Evolutionary conservation across 2,888 invertebrate genomes (phyloP).

Genomic region (Protophormia terraenovae): DNA sequence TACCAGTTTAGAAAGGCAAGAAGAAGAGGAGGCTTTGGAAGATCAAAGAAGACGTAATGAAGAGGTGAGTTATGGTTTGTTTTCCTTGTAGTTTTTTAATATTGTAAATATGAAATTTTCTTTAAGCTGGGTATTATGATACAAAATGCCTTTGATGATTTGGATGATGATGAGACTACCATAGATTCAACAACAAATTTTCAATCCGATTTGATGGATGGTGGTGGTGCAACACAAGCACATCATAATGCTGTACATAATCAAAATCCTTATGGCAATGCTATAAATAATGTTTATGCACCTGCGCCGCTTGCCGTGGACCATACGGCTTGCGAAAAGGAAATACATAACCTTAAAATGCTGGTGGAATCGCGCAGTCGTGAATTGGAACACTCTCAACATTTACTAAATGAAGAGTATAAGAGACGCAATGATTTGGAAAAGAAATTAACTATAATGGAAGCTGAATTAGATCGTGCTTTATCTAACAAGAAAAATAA

Average conservation of each 20-base stretch:
- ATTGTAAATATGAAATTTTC: neutral
- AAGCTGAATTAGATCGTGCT: conserved; percentile 85
- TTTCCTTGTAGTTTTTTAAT: conserved; percentile 21
- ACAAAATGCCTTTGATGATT: conserved; percentile 86
- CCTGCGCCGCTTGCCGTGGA: neutral
- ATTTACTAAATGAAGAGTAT: conserved; percentile 75
- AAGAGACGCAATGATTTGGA: conserved; percentile 81
- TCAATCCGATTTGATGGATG: conserved; percentile 71
- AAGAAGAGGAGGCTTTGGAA: conserved; percentile 87
- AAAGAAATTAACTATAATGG: conserved; percentile 83
- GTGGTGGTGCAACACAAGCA: conserved; percentile 15
- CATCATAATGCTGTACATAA: conserved; percentile 23
- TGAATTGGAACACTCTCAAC: conserved; percentile 81
- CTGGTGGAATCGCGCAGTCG: conserved; percentile 82
- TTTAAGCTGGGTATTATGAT: conserved; percentile 85
- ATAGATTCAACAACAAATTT: conserved; percentile 83
- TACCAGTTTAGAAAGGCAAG: conserved; percentile 85
- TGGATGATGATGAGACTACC: conserved; percentile 86
- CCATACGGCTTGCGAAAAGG: conserved; percentile 61
- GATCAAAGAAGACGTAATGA: conserved; percentile 86
- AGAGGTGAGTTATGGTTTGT: conserved; percentile 84
- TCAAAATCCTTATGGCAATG: conserved; percentile 29
- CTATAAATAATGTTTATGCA: conserved; percentile 5
- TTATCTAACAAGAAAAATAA: conserved; percentile 84
- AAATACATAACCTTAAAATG: conserved; percentile 75